Percentiles rank a stretch among this genome's conserved stretches.
These are phyloP conservation scores for Palythoa heliodiscus DNA, from an alignment of 92 coral and sea anemone species.

Conservation along the genomic window DNA sequence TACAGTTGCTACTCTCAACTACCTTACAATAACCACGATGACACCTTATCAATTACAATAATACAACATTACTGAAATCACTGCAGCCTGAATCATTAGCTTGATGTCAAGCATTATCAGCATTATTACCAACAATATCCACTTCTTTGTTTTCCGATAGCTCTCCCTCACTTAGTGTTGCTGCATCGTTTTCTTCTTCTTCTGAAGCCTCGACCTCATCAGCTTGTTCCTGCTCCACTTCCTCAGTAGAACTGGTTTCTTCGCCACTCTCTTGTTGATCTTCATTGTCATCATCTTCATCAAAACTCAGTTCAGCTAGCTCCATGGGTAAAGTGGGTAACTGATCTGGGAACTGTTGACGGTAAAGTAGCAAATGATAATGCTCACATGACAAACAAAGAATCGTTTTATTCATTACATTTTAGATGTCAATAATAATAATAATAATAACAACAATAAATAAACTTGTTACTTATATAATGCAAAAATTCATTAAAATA, in stretches of 20 bases:
- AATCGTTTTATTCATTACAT: neutral
- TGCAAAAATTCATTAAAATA: too few relatives aligned
- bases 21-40: neutral
- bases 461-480: too few relatives aligned
- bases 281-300: constrained; percentile 74
- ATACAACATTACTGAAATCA: neutral
- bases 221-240: constrained; percentile 61
- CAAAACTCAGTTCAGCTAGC: constrained; percentile 91
- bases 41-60: neutral
- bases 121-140: constrained; percentile 11
- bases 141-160: constrained; percentile 51
- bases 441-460: too few relatives aligned
- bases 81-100: neutral
- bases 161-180: constrained; percentile 63
- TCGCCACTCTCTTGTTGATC: constrained; percentile 51
- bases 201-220: constrained; percentile 32
- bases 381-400: neutral
- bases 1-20: neutral
- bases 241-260: constrained; percentile 54
- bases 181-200: constrained; percentile 55
- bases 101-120: neutral
- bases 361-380: neutral
- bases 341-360: constrained; percentile 78
- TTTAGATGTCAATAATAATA: neutral
- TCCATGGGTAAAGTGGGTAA: constrained; percentile 89